Evolutionary conservation across 2,888 invertebrate genomes (phyloP).

Genomic region (Eilema caniola): DNA sequence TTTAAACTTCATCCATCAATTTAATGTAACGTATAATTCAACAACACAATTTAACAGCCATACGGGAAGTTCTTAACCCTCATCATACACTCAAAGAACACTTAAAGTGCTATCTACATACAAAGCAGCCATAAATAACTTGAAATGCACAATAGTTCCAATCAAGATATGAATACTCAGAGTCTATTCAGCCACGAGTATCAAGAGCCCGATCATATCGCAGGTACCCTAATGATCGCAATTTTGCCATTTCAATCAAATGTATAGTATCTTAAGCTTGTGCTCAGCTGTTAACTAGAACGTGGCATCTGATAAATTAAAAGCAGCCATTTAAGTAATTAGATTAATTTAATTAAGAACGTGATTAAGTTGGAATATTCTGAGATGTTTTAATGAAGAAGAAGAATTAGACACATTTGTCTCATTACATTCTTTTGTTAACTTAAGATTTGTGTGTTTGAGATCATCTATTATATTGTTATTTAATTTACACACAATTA

Average conservation of each 20-base stretch:
- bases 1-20: background rate
- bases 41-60: conserved; percentile 42
- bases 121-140: conserved; percentile 54
- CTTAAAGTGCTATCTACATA: conserved; percentile 39
- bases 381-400: background rate
- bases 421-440: background rate
- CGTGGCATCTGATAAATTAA: conserved; percentile 25
- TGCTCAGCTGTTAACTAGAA: conserved; percentile 24
- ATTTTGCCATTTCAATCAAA: conserved; percentile 74
- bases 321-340: background rate
- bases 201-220: conserved; percentile 54
- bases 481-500: too few species aligned
- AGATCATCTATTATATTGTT: background rate
- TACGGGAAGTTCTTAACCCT: conserved; percentile 37
- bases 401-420: background rate
- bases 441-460: background rate
- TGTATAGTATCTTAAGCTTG: conserved; percentile 58
- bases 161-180: conserved; percentile 60
- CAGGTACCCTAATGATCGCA: conserved; percentile 62
- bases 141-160: conserved; percentile 65
- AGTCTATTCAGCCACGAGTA: conserved; percentile 39
- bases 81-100: conserved; percentile 26
- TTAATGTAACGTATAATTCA: background rate
- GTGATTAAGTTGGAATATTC: background rate
- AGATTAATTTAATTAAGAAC: background rate